Evolutionary conservation across 37 sponge, comb jelly and placozoan genomes (phyloP).

Genomic region (Eunapius fragilis): DNA sequence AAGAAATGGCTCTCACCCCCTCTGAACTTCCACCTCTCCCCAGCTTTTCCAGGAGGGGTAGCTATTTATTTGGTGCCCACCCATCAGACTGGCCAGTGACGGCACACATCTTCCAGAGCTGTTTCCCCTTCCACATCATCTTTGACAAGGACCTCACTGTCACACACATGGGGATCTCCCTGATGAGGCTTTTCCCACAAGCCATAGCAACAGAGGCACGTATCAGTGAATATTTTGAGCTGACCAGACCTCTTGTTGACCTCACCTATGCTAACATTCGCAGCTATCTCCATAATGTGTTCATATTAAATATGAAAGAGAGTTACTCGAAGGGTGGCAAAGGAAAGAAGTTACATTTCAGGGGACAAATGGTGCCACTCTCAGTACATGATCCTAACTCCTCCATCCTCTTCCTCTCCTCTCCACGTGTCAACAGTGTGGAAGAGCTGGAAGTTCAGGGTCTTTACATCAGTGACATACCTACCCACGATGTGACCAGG

Average conservation of each 20-base stretch:
- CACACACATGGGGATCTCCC: constrained; percentile 53
- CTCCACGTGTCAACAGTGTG: constrained; percentile 58
- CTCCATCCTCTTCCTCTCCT: constrained; percentile 61
- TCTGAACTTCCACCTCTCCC: constrained; percentile 8
- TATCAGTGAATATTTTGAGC: constrained; percentile 45
- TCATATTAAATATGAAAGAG: constrained; percentile 31
- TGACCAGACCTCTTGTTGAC: constrained; percentile 45
- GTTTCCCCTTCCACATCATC: constrained; percentile 86
- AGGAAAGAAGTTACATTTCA: constrained; percentile 40
- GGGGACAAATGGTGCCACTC: constrained; percentile 75
- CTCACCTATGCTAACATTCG: constrained; percentile 48
- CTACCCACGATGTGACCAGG: constrained; percentile 67
- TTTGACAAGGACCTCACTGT: constrained; percentile 63
- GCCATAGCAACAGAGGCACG: not conserved
- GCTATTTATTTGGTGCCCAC: not conserved
- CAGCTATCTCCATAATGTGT: constrained; percentile 24
- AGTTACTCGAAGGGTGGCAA: not conserved
- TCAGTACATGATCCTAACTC: constrained; percentile 1
- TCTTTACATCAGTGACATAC: constrained; percentile 79
- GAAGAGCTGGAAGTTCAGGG: constrained; percentile 58
- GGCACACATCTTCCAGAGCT: constrained; percentile 23
- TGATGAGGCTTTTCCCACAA: constrained; percentile 57
- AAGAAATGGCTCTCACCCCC: too few species aligned
- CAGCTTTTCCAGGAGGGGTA: constrained; percentile 16
- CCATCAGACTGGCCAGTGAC: constrained; percentile 50